phyloP scores from a whole-genome alignment of 2,888 invertebrate species.

The Graphium colonna region DNA sequence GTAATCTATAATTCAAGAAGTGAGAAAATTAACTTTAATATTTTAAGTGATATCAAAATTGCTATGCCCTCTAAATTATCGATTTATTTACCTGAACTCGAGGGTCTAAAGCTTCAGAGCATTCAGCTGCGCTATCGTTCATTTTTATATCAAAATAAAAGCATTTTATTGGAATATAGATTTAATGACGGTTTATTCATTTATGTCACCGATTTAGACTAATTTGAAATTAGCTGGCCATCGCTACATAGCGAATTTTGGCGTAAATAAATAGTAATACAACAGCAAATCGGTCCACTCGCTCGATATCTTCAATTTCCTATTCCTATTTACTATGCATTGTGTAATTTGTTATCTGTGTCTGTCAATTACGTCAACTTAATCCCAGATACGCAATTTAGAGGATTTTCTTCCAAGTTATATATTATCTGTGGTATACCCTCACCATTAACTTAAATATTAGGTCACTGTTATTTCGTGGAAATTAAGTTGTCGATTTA shows the following conservation, averaged over 20 bases:
- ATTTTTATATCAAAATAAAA: conserved; percentile 64
- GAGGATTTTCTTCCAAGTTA: neutral
- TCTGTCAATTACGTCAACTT: conserved; percentile 5
- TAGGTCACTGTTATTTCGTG: neutral
- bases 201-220: conserved; percentile 26
- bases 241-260: conserved; percentile 35
- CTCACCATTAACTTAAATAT: neutral
- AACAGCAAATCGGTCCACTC: conserved; percentile 12
- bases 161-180: conserved; percentile 51
- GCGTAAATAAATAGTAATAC: conserved; percentile 23
- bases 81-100: conserved; percentile 85
- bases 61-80: conserved; percentile 37
- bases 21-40: no score
- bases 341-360: conserved; percentile 14
- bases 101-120: conserved; percentile 88
- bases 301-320: conserved; percentile 17
- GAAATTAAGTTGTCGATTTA: no score
- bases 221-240: conserved; percentile 24
- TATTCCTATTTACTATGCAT: conserved; percentile 5
- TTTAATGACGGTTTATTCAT: conserved; percentile 33
- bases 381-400: neutral
- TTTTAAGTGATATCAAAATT: no score
- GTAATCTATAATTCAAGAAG: no score
- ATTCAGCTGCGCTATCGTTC: conserved; percentile 81
- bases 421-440: neutral